Evolutionary conservation across 2,888 invertebrate genomes (phyloP), one percentile per base, ranked within the genome.

Genomic region (Notocelia uddmanniana): DNA sequence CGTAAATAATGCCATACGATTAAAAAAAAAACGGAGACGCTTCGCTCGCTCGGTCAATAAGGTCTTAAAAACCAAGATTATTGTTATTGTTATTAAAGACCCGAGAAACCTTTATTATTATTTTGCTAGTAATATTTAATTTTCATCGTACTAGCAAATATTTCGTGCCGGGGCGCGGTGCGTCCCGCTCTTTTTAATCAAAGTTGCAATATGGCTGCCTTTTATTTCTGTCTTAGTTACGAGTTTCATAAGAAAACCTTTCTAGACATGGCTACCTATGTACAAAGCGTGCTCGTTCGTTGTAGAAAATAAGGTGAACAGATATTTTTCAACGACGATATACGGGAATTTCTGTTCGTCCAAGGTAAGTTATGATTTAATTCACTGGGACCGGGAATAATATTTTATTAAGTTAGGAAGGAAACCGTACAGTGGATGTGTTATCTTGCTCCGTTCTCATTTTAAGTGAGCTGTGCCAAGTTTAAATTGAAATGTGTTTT

Each of bases 201-300:
- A 87, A 87, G 78, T 82, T 81, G 83, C 83, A 85, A 85, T 84
- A 85, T 83, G 78, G 76, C 78, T 74, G 77, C 76, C 76, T 83
- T 83, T 83, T 82, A 81, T 85, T 86, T 81, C 78, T 81, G 76
- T 81, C 75, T 83, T 80, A 79, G 79, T 76, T 77, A 76, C 74
- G 78, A 82, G 80, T 84, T 85, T 87, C 79, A 84, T 85, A 85
- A 85, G 81, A 80, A 74, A 74, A 78, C 77, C 77, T 81, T 79
- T 82, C 83, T 83, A 83, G 82, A 83, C 78, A 83, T 79, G 77
- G 79, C 26, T 26, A 31, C n/a, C n/a, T 77, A 81, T 81, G 26
- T 31, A 57, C 45, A 82, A 81, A 81, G 79, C 78, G 79, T 81
- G 76, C 78, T 82, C 79, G 76, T 79, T 76, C 77, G 75, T 81